phyloP scores from a whole-genome alignment of 2,888 invertebrate genomes.

The Mellilla xanthometata region DNA sequence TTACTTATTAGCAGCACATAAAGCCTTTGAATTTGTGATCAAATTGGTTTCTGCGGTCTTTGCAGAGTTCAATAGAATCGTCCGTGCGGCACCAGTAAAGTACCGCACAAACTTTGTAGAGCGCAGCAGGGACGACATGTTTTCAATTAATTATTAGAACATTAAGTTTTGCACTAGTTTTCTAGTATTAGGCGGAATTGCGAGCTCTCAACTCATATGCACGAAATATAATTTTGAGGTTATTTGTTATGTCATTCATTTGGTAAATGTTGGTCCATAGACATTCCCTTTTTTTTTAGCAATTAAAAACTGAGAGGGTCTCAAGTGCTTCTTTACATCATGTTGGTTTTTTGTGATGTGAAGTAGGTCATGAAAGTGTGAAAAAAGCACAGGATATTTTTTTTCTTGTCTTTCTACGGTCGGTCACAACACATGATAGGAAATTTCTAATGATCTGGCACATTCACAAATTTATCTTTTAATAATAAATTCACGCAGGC shows the following conservation, averaged over 20 bases:
- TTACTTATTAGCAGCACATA: slow-evolving; percentile 66
- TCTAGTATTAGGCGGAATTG: slow-evolving; percentile 18
- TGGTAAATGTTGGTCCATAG: not conserved
- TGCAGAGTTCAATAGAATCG: slow-evolving; percentile 85
- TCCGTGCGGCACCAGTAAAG: slow-evolving; percentile 87
- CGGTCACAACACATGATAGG: too few relatives aligned
- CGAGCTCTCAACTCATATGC: slow-evolving; percentile 5
- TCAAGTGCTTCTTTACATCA: too few relatives aligned
- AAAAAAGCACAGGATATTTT: too few relatives aligned
- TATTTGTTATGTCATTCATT: slow-evolving; percentile 60
- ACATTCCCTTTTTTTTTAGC: not conserved
- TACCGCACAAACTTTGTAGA: slow-evolving; percentile 89
- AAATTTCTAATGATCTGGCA: too few relatives aligned
- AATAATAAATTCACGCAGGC: too few relatives aligned
- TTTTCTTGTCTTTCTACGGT: too few relatives aligned
- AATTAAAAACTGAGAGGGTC: too few relatives aligned
- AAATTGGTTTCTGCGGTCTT: slow-evolving; percentile 85
- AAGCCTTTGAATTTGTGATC: slow-evolving; percentile 62
- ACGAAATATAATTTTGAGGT: slow-evolving; percentile 49
- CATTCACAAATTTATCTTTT: too few relatives aligned
- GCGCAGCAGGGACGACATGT: slow-evolving; percentile 86
- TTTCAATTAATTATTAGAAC: slow-evolving; percentile 35
- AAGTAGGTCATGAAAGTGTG: too few relatives aligned
- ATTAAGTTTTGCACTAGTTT: slow-evolving; percentile 31
- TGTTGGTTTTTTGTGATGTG: too few relatives aligned